phyloP scores from a whole-genome alignment of 2,888 invertebrate genomes.

The Nesidiocoris tenuis region DNA sequence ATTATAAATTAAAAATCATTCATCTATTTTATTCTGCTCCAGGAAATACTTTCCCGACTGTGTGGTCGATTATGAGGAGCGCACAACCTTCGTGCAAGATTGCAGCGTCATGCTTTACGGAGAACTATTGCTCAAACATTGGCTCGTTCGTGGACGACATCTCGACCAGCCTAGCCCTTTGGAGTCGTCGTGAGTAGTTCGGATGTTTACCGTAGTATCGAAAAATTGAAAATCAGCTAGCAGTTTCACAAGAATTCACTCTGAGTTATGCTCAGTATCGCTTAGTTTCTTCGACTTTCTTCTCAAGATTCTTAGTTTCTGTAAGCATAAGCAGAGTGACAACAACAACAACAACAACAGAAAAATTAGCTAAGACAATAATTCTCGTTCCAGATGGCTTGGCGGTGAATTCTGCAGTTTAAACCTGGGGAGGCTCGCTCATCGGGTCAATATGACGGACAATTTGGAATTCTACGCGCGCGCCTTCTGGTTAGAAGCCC shows the following conservation, averaged over 20 bases:
- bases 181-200: conserved; percentile 42
- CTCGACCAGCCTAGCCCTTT: conserved; percentile 47
- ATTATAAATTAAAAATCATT: background rate
- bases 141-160: conserved; percentile 48
- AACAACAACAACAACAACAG: too few species aligned
- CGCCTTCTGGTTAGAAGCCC: conserved; percentile 50
- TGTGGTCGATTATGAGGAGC: conserved; percentile 15
- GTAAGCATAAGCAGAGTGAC: too few species aligned
- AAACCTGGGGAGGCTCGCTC: conserved; percentile 48
- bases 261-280: too few species aligned
- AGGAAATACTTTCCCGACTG: conserved; percentile 40
- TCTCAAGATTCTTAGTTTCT: too few species aligned
- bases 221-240: background rate
- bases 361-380: too few species aligned
- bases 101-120: conserved; percentile 47
- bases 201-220: background rate
- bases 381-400: conserved; percentile 48
- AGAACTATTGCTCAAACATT: conserved; percentile 48
- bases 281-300: background rate
- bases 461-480: conserved; percentile 48
- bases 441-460: conserved; percentile 45
- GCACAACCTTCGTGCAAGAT: conserved; percentile 41
- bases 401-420: conserved; percentile 50
- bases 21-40: conserved; percentile 9
- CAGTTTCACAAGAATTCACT: background rate